Evolutionary conservation across 2,113 vertebrate genomes (phyloP).

Genomic region (Monarcha castaneiventris): DNA sequence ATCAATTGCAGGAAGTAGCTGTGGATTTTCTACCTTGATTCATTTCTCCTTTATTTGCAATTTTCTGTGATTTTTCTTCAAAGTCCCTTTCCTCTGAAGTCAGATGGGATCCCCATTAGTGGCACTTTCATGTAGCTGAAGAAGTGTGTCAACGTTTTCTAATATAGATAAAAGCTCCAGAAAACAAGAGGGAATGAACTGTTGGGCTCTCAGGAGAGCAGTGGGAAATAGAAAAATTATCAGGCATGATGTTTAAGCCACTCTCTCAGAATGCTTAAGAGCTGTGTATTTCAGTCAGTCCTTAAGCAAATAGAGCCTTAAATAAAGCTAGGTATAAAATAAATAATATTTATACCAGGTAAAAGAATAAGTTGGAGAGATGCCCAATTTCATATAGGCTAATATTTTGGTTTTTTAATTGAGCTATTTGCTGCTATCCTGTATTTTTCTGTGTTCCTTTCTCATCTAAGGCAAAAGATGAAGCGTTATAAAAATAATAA

Average conservation of each 20-base stretch:
- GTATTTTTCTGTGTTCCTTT: background rate
- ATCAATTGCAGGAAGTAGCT: background rate
- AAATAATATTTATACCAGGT: background rate
- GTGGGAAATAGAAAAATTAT: background rate
- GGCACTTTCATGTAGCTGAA: constrained; percentile 5
- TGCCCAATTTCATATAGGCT: background rate
- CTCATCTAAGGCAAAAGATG: background rate
- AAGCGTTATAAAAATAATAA: background rate
- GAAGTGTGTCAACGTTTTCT: constrained; percentile 4
- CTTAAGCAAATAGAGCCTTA: background rate
- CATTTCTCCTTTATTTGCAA: background rate
- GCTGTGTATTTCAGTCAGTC: background rate
- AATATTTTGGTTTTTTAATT: background rate
- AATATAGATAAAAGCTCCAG: constrained; percentile 32
- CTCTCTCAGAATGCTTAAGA: background rate
- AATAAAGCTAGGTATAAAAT: background rate
- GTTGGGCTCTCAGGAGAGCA: background rate
- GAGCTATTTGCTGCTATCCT: background rate
- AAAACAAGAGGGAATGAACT: background rate
- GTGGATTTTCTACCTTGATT: background rate
- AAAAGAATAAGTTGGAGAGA: background rate
- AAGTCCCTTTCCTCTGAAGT: constrained; percentile 29
- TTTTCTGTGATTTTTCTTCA: constrained; percentile 31
- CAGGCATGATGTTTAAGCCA: background rate
- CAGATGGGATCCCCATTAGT: background rate